phyloP scores from a whole-genome alignment of 2,113 vertebrate species.

The Crotalus viridis region DNA sequence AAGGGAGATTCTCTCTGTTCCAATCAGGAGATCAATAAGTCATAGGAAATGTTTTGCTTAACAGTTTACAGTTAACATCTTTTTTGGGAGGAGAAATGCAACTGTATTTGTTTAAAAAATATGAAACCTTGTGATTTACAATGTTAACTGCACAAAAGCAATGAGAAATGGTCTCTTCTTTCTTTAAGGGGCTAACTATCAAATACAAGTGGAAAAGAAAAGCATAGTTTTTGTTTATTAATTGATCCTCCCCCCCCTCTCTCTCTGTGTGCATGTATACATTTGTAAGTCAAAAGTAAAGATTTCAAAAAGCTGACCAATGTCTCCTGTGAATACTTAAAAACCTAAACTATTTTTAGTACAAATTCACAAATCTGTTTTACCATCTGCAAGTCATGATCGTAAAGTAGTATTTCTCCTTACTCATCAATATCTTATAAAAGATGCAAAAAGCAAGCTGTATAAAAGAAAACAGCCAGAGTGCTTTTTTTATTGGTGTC shows the following conservation, averaged over 20 bases:
- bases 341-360: not conserved
- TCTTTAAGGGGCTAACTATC: not conserved
- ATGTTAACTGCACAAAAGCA: not conserved
- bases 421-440: not conserved
- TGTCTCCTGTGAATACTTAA: not conserved
- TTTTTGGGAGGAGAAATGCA: not conserved
- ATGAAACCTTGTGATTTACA: not conserved
- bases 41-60: not conserved
- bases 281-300: not conserved
- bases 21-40: not conserved
- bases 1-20: not conserved
- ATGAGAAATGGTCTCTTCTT: not conserved
- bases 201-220: not conserved
- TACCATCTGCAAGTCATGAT: not conserved
- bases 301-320: not conserved
- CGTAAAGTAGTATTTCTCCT: not conserved
- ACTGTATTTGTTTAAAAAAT: not conserved
- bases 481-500: not conserved
- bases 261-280: not conserved
- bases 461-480: not conserved
- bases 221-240: not conserved
- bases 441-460: not conserved
- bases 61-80: not conserved
- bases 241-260: not conserved
- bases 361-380: not conserved